phyloP scores from a whole-genome alignment of 2,113 vertebrate species.

The Brienomyrus brachyistius region DNA sequence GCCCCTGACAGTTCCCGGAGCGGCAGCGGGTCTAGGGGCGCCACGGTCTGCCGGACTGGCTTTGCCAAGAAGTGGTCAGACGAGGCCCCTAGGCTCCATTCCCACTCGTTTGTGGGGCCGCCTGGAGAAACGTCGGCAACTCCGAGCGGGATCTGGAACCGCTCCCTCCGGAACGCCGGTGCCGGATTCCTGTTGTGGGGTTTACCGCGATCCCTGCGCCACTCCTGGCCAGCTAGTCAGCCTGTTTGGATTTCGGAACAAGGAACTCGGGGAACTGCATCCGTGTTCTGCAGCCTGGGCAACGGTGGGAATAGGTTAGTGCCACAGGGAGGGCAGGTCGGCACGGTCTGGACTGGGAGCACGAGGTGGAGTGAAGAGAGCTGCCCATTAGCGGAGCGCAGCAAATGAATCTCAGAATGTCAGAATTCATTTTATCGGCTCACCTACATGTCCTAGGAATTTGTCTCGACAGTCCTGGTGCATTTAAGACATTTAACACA shows the following conservation, averaged over 20 bases:
- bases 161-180: not conserved
- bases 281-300: not conserved
- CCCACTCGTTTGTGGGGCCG: not conserved
- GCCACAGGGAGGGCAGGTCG: not conserved
- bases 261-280: not conserved
- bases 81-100: not conserved
- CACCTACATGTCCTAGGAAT: not conserved
- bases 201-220: not conserved
- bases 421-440: not conserved
- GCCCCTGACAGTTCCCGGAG: not conserved
- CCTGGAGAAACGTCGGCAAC: not conserved
- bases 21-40: not conserved
- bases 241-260: not conserved
- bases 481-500: not conserved
- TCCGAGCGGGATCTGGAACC: not conserved
- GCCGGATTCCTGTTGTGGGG: not conserved
- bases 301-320: not conserved
- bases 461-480: not conserved
- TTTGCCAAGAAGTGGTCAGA: not conserved
- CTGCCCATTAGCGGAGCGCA: not conserved
- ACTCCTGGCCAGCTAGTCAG: not conserved
- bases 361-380: not conserved
- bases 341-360: not conserved
- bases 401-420: not conserved
- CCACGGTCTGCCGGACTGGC: not conserved